Evolutionary conservation across 2,113 vertebrate species (phyloP).

Genomic region (Sula dactylatra): DNA sequence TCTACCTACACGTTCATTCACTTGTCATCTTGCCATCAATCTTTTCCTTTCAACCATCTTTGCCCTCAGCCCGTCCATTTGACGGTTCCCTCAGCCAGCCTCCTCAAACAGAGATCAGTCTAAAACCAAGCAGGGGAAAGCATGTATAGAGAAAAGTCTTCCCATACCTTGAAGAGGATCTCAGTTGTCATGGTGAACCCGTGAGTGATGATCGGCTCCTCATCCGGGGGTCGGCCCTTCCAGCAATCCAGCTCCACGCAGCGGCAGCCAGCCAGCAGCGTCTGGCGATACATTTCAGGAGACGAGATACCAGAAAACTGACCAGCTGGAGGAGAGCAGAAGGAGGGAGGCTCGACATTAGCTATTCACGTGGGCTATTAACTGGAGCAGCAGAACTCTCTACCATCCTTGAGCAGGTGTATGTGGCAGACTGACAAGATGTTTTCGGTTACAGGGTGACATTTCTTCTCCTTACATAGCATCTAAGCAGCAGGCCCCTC

Average conservation of each 20-base stretch:
- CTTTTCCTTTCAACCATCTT: neutral
- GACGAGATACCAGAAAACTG: slow-evolving; percentile 95
- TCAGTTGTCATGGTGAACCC: slow-evolving; percentile 99
- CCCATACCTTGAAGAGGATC: slow-evolving; percentile 90
- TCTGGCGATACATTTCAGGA: slow-evolving; percentile 96
- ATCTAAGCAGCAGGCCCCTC: neutral
- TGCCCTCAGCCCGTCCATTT: neutral
- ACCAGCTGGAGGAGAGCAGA: slow-evolving; percentile 75
- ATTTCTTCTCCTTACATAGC: neutral
- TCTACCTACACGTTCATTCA: neutral
- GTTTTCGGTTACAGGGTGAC: neutral
- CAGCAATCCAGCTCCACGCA: slow-evolving; percentile 98
- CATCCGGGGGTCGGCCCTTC: slow-evolving; percentile 93
- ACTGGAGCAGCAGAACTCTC: neutral
- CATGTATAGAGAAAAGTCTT: neutral
- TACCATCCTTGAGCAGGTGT: neutral
- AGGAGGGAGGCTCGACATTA: neutral
- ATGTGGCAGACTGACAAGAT: neutral
- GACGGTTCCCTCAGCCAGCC: neutral
- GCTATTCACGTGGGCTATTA: fast-evolving
- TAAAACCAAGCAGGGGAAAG: neutral
- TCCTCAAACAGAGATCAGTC: neutral
- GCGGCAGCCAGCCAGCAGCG: slow-evolving; percentile 90
- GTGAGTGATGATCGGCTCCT: slow-evolving; percentile 96
- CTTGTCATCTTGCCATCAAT: neutral